These are phyloP conservation scores for Rosalia funebris DNA, from an alignment of 2,888 invertebrate genomes.

Conservation along the genomic window DNA sequence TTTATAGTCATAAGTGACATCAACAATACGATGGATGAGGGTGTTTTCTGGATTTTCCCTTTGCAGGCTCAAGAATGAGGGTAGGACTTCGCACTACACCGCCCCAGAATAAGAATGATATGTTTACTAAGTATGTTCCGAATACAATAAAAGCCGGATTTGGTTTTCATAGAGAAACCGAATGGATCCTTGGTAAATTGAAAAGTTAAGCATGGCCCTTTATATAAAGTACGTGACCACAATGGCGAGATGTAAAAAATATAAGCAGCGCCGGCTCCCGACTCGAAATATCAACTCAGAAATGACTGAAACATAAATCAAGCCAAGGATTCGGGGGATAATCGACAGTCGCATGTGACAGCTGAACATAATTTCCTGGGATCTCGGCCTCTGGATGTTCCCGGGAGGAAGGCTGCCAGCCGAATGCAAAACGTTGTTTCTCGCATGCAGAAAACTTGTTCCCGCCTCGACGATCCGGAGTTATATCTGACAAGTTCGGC, in stretches of 20 bases:
- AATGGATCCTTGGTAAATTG: conserved; percentile 50
- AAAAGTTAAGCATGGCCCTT: conserved; percentile 52
- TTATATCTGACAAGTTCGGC: conserved; percentile 44
- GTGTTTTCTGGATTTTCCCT: too few relatives aligned
- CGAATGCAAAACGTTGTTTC: conserved; percentile 41
- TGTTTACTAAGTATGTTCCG: conserved; percentile 36
- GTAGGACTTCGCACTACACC: background rate
- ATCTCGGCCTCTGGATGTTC: conserved; percentile 30
- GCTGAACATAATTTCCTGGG: conserved; percentile 54
- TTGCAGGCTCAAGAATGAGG: background rate
- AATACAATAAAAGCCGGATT: conserved; percentile 33
- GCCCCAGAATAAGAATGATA: conserved; percentile 35
- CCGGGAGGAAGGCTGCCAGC: conserved; percentile 38
- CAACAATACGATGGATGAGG: too few relatives aligned
- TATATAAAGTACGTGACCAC: conserved; percentile 52
- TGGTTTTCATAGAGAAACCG: conserved; percentile 43
- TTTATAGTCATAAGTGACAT: too few relatives aligned
- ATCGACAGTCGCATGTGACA: conserved; percentile 58
- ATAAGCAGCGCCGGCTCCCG: conserved; percentile 37
- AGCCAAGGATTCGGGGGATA: conserved; percentile 54
- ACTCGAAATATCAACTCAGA: conserved; percentile 52
- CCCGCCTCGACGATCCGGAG: conserved; percentile 36
- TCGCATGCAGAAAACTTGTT: conserved; percentile 43
- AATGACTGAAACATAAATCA: conserved; percentile 57
- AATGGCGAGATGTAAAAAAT: conserved; percentile 52